These are phyloP conservation scores for Nannoperca obscura DNA, from an alignment of 2,797 vertebrate genomes.

Conservation along the genomic window DNA sequence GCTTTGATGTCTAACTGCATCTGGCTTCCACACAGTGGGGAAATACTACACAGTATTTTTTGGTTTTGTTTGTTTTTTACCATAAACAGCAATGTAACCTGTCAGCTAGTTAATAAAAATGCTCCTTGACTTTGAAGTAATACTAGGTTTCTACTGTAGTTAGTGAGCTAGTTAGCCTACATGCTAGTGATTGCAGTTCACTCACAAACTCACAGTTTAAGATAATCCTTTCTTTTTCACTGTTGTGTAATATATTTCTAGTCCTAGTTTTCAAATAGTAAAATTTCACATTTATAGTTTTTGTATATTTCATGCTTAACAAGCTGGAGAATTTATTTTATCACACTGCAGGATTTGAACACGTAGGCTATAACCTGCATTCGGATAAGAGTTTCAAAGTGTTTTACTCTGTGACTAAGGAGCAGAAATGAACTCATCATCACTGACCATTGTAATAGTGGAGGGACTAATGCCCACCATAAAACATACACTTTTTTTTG, in stretches of 20 bases:
- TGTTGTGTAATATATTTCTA: neutral
- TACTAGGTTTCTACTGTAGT: neutral
- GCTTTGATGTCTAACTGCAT: neutral
- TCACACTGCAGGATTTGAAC: slow-evolving; percentile 9
- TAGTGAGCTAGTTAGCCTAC: neutral
- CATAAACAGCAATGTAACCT: no score
- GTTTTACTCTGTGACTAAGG: slow-evolving; percentile 26
- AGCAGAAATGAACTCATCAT: slow-evolving; percentile 57
- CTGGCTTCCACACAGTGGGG: neutral
- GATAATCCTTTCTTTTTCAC: neutral
- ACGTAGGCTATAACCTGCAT: neutral
- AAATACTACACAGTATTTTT: neutral
- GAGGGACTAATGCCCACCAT: slow-evolving; percentile 45
- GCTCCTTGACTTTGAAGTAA: no score
- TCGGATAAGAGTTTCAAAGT: slow-evolving; percentile 12
- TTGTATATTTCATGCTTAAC: neutral
- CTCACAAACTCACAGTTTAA: neutral
- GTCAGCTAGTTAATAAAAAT: no score
- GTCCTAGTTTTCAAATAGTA: neutral
- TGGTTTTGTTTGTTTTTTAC: neutral
- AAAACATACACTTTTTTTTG: slow-evolving; percentile 51
- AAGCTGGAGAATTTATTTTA: neutral
- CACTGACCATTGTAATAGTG: slow-evolving; percentile 55
- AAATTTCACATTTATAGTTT: neutral
- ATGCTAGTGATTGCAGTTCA: neutral